These are phyloP conservation scores for Eolophus roseicapilla DNA, from an alignment of 2,113 vertebrate genomes.

Conservation along the genomic window DNA sequence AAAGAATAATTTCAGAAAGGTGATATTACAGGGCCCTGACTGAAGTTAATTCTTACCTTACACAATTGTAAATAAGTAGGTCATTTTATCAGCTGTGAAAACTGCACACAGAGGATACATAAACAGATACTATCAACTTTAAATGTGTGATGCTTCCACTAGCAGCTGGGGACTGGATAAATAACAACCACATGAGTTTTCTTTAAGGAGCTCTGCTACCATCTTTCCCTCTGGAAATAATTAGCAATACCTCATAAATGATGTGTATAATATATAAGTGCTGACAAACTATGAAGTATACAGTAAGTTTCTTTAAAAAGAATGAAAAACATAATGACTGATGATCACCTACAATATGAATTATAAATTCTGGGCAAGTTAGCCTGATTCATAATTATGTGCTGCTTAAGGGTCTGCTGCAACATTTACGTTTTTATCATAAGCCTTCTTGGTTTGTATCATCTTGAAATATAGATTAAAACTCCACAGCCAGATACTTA, in stretches of 20 bases:
- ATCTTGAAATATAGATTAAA: constrained; percentile 58
- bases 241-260: not conserved
- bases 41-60: not conserved
- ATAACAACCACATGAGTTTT: not conserved
- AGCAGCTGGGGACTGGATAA: not conserved
- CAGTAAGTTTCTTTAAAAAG: not conserved
- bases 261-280: not conserved
- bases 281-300: not conserved
- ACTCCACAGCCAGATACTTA: constrained; percentile 33
- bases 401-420: constrained; percentile 28
- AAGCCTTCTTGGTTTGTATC: constrained; percentile 33
- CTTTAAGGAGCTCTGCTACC: not conserved
- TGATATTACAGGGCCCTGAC: not conserved
- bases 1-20: not conserved
- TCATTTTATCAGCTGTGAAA: constrained; percentile 12
- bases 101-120: not conserved
- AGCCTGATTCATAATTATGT: constrained; percentile 7
- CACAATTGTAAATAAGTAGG: not conserved
- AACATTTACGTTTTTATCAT: constrained; percentile 51
- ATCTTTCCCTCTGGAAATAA: not conserved
- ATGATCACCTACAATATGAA: constrained; percentile 25
- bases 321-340: not conserved
- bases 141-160: not conserved
- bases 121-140: not conserved
- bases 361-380: constrained; percentile 37